These are phyloP conservation scores for Pachycephus smyrnensis DNA, from an alignment of 2,888 invertebrate genomes.

Conservation along the genomic window DNA sequence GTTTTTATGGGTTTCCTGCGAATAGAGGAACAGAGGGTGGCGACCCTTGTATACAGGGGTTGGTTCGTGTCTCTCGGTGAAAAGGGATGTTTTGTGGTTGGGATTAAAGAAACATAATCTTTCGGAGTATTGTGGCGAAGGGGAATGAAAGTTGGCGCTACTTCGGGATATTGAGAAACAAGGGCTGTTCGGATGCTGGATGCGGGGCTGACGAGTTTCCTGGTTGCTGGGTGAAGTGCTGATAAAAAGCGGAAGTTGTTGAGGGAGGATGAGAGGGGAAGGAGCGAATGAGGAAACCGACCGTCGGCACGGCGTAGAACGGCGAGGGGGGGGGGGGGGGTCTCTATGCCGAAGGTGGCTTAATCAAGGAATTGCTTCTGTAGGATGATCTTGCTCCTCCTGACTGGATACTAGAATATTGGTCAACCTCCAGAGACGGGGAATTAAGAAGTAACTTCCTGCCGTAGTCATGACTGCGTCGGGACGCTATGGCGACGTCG, in stretches of 20 bases:
- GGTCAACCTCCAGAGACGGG: neutral
- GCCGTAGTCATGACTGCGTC: neutral
- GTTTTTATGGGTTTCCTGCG: neutral
- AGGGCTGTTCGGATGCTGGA: neutral
- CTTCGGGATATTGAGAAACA: neutral
- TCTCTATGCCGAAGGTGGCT: neutral
- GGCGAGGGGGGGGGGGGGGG: neutral
- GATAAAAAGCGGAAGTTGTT: neutral
- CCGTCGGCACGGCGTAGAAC: too few relatives aligned
- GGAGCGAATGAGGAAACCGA: neutral
- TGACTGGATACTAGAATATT: neutral
- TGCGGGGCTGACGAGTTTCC: neutral
- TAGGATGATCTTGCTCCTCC: neutral
- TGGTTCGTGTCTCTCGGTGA: neutral
- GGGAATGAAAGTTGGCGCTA: neutral
- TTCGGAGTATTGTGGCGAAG: neutral
- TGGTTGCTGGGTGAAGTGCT: neutral
- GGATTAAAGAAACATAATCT: constrained; percentile 4
- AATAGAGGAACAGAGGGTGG: neutral
- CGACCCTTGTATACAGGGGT: too few relatives aligned
- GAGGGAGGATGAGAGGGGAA: neutral
- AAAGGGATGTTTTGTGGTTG: neutral
- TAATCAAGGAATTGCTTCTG: neutral
- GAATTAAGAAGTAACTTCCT: neutral
- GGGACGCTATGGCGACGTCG: neutral